Percentiles rank a stretch among this genome's conserved stretches.
Conservation (phyloP, 2,888 invertebrate genomes). For the Rotaria sp. region DNA sequence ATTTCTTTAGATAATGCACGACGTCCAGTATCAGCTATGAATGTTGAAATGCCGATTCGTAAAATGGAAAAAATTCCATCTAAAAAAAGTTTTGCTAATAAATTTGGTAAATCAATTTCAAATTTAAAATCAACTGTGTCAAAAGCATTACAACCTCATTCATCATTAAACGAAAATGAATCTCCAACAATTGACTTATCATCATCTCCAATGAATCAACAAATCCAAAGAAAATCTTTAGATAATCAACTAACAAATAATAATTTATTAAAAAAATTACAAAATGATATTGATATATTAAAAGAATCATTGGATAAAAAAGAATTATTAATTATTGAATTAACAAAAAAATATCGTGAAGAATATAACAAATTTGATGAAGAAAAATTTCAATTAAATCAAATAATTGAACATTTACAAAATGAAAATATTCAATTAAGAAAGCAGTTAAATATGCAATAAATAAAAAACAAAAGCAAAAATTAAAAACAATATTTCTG, state of each 20-base stretch:
- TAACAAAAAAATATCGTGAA: not conserved
- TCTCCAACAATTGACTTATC: not conserved
- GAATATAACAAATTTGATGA: not conserved
- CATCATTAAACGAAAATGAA: not conserved
- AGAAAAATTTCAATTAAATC: not conserved
- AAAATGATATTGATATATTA: slow-evolving; percentile 1
- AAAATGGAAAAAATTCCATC: not conserved
- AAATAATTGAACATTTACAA: not conserved
- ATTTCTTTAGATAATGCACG: not conserved
- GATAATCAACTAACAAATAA: not conserved
- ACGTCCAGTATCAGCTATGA: not conserved
- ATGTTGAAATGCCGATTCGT: not conserved
- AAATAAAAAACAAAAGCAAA: not conserved
- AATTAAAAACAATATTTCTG: no score
- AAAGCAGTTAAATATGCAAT: slow-evolving; percentile 5
- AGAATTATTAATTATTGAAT: not conserved
- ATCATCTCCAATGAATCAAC: not conserved
- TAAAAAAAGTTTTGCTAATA: not conserved
- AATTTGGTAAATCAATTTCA: slow-evolving; percentile 28
- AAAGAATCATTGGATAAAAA: not conserved
- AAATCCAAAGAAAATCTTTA: not conserved
- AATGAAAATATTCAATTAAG: not conserved
- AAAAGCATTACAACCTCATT: slow-evolving; percentile 3
- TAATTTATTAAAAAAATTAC: not conserved
- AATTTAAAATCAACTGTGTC: not conserved